phyloP scores from a whole-genome alignment of 2,888 invertebrate genomes.

The Cephus pygmeus region DNA sequence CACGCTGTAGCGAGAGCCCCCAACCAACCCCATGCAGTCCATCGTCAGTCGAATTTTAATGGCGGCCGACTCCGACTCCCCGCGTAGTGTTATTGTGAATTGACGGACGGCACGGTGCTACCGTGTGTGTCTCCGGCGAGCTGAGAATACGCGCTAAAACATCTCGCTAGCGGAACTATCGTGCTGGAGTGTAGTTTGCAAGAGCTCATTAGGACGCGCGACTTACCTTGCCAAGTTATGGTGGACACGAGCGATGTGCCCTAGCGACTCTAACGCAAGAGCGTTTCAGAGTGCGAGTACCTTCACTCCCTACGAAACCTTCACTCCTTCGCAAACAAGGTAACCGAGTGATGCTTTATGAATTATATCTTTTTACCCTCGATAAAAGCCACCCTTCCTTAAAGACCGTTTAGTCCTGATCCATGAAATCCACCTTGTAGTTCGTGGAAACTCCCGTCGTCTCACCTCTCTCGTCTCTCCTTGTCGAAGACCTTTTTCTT shows the following conservation, averaged over 20 bases:
- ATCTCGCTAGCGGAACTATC: not conserved
- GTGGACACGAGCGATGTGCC: conserved; percentile 53
- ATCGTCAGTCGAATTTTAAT: conserved; percentile 58
- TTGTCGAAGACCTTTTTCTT: not conserved
- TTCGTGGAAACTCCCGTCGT: not conserved
- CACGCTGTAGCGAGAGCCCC: conserved; percentile 49
- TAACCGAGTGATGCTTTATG: conserved; percentile 23
- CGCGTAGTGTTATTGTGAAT: conserved; percentile 57
- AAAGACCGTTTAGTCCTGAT: not conserved
- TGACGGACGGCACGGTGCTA: conserved; percentile 35
- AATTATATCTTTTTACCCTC: not conserved
- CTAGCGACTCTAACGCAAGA: conserved; percentile 37
- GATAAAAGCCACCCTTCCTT: not conserved
- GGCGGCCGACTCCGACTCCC: conserved; percentile 55
- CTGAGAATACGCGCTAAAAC: conserved; percentile 5
- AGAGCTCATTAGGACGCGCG: conserved; percentile 2
- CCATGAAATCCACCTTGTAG: not conserved
- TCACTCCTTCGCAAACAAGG: conserved; percentile 35
- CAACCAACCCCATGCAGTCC: conserved; percentile 32
- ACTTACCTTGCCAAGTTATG: conserved; percentile 27
- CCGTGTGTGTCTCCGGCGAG: conserved; percentile 14
- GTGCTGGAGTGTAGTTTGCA: not conserved
- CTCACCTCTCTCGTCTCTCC: not conserved
- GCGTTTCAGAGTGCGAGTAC: conserved; percentile 36
- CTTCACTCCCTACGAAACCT: not conserved